Base-by-base conservation (phyloP, 2,888 invertebrate species). In the Lasioglossum leucozonium region DNA sequence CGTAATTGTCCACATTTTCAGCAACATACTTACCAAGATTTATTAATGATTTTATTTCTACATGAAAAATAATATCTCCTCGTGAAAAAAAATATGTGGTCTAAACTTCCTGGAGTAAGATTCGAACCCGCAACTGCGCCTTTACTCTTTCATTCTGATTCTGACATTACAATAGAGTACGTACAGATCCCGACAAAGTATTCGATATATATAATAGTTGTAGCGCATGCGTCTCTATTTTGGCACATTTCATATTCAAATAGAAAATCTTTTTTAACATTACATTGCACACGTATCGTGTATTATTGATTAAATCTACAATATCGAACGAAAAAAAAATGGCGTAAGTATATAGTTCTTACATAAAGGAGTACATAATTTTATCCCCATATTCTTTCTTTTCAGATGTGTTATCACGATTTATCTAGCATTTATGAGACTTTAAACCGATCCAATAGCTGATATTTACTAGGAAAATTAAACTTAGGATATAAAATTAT, bases 171-270 rank as follows among this genome's bases (percentile, higher is more conserved):
- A 73, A 11, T 55, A 62, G 11, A 26, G 5, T 18, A 73, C 26
- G 30, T 6, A 77, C 42, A 30, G 51, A 30, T 10, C 55, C 4
- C 55, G 55, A n/a, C 55, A 11, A 55, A 55, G 55, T 55, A 22
- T 22, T 51, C 47, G 47, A 51, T 51, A 55, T 55, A 44, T 62
- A 69, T 51, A 69, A 26, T 2, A 44, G 40, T 13, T 8, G 34
- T 16, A 58, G 69, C 85, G 85, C 85, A 85, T 85, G 85, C 85
- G 84, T 85, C 77, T 26, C n/a, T 37, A 18, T 79, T 77, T 73
- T 51, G 65, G 67, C 26, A 72, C n/a, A 30, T 67, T 51, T 47
- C 10, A 1, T 16, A 18, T 55, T 72, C 22, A 11, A 77, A 47
- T 69, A 67, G 26, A 72, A 55, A 71, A 58, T 10, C 8, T 40